Base-by-base conservation (phyloP, 2,797 vertebrate species). In the Pagetopsis macropterus region DNA sequence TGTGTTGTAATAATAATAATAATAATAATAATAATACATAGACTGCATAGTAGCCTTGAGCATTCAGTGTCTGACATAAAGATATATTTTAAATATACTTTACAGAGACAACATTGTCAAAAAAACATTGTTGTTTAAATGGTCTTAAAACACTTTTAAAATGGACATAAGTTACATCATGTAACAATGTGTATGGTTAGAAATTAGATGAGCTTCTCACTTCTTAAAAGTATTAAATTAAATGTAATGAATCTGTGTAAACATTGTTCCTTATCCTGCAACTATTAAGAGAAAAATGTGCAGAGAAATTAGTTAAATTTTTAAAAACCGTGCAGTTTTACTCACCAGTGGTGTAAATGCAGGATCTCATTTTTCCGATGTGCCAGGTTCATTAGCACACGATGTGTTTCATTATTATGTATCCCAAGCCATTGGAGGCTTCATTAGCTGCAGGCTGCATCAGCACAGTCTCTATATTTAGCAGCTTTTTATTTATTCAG, bases 341-440 rank as follows among this genome's bases (percentile, higher is more conserved):
- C 89, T 87, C 73, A 83, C 85, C 85, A 83, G 60, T 80, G 60
- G 54, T 77, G 63, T 64, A 70, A 80, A 82, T 75, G 65, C 54
- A 48, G 78, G 75, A 78, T 81, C 70, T 56, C 66, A 75, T 88
- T 83, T 88, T 81, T 78, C 71, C 67, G 66, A 88, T 71, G 73
- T 84, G 85, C 84, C 82, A 78, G 79, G 86, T 89, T 92, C 90
- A 90, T 93, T 93, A 92, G 84, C 80, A 73, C 83, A 76, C 59
- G 82, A 88, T 86, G 87, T 33, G 78, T 93, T 89, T 87, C 79
- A 86, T 91, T 91, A 88, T 91, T 91, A 91, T 92, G 92, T 90
- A 93, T 93, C 81, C 62, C 73, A n/a, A 76, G 82, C 81, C 79
- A 70, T 92, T 72, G 84, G 90, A 87, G 87, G 84, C 87, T 80